Conservation (phyloP, 2,888 invertebrate species). For the Trissolcus japonicus region DNA sequence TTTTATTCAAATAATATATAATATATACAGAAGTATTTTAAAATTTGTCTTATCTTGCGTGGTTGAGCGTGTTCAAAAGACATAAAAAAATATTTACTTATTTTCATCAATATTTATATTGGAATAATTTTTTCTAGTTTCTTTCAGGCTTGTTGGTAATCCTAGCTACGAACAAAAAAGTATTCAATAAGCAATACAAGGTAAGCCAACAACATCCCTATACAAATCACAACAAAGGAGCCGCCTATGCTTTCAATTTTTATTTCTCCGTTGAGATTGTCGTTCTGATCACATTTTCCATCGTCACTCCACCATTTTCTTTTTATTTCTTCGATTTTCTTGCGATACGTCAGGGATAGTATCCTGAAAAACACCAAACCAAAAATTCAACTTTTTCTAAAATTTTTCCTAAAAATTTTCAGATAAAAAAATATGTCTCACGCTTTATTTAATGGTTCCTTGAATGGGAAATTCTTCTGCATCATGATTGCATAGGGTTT, state of each 20-base stretch:
- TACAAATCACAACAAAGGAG: constrained; percentile 97
- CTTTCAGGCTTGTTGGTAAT: too few species aligned
- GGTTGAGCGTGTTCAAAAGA: too few species aligned
- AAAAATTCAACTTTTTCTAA: constrained; percentile 74
- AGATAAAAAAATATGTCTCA: constrained; percentile 77
- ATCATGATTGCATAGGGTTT: constrained; percentile 98
- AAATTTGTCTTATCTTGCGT: too few species aligned
- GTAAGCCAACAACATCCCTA: constrained; percentile 94
- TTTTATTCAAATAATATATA: too few species aligned
- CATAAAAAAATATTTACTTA: too few species aligned
- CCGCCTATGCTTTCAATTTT: constrained; percentile 98
- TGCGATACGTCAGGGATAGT: constrained; percentile 61
- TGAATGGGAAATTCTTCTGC: constrained; percentile 95
- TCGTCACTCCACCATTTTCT: constrained; percentile 98
- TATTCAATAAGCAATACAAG: constrained; percentile 94
- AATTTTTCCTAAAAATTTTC: too few species aligned
- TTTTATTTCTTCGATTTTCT: constrained; percentile 93
- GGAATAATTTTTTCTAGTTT: too few species aligned
- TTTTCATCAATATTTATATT: too few species aligned
- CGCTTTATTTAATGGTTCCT: constrained; percentile 97
- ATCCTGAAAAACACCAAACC: constrained; percentile 10
- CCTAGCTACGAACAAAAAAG: constrained; percentile 78
- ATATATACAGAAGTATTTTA: too few species aligned
- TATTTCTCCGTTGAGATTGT: constrained; percentile 97
- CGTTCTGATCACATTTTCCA: constrained; percentile 89